Evolutionary conservation across 2,113 vertebrate species (phyloP), one percentile per base, ranked within the genome.

Genomic region (Oreocharis arfaki): DNA sequence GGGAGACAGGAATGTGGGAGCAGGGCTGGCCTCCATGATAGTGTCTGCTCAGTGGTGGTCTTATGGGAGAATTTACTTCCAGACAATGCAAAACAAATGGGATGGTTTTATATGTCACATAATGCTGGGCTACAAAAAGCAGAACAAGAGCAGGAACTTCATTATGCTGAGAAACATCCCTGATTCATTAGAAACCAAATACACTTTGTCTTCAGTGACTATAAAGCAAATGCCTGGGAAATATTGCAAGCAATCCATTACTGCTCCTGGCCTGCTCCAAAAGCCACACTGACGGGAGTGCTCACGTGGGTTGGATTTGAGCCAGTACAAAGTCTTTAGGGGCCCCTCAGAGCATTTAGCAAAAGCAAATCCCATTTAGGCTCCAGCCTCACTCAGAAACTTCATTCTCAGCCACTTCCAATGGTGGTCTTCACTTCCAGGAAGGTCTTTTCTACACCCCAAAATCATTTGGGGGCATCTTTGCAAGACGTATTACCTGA

Each of bases 171-270:
- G 47, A 86, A 94, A 95, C 73, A 90, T 95, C 90, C 61, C 59
- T 37, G 60, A 90, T 93, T 90, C 94, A 93, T 89, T 89, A 94
- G 81, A 69, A 91, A 93, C 76, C 78, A 73, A 89, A 79, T 73
- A 64, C 23, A 16, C 69, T 96, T 91, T 76, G 91, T 90, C 59
- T 96, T 89, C 89, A 79, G 87, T 41, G 71, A 80, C 78, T 91
- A 11, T 79, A 93, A 93, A 91, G 90, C 78, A 69, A 89, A 87
- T 91, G 90, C 90, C 96, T 96, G 93, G 92, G 91, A 94, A 96
- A 93, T 79, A 74, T 85, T 15, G 22, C 78, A 83, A 82, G 80
- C 86, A 95, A 92, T 63, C 83, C 86, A 70, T 95, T 80, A 78
- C 84, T 57, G 13, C 79, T 73, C 6, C 84, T 74, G 65, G 87